These are phyloP conservation scores for Amphiprion ocellaris DNA, from an alignment of 2,113 vertebrate species.

Conservation along the genomic window DNA sequence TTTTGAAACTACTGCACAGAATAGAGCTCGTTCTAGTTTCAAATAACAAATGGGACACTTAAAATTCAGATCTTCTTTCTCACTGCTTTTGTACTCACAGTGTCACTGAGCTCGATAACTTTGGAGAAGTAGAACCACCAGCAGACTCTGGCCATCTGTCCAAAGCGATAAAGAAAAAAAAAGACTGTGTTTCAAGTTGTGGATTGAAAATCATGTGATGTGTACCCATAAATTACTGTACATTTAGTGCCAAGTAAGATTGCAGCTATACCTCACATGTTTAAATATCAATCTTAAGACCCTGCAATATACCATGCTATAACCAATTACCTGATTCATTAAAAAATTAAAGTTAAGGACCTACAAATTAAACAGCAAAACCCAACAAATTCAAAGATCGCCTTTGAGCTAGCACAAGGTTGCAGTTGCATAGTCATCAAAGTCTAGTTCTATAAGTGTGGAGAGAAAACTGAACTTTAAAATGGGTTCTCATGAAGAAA, in stretches of 20 bases:
- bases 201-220: too few species aligned
- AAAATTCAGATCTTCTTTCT: neutral
- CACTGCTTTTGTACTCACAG: constrained; percentile 66
- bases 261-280: too few species aligned
- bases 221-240: too few species aligned
- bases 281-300: too few species aligned
- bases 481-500: neutral
- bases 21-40: neutral
- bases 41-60: neutral
- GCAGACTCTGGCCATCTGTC: constrained; percentile 88
- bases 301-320: too few species aligned
- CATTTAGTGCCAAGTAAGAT: too few species aligned
- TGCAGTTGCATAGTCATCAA: too few species aligned
- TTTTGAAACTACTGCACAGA: neutral
- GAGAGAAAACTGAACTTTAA: neutral
- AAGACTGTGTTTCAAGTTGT: too few species aligned
- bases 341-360: too few species aligned
- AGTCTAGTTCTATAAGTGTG: neutral
- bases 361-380: too few species aligned
- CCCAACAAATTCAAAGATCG: too few species aligned
- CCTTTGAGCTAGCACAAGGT: neutral
- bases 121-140: constrained; percentile 88
- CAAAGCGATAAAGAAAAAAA: neutral
- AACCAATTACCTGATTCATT: too few species aligned
- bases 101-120: constrained; percentile 81